Evolutionary conservation across 2,113 vertebrate genomes (phyloP).

Genomic region (Tetraodon nigroviridis): DNA sequence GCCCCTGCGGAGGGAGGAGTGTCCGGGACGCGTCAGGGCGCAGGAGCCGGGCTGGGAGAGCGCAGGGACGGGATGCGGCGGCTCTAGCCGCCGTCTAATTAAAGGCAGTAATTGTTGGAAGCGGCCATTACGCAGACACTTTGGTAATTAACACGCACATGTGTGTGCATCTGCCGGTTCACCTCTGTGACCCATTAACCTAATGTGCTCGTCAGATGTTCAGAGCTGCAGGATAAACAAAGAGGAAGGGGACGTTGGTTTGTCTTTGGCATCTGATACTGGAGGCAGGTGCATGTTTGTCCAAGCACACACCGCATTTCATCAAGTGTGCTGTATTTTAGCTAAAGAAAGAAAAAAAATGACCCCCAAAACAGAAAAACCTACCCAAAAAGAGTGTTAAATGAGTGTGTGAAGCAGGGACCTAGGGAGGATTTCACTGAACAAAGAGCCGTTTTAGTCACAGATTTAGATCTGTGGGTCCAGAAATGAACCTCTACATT

Average conservation of each 20-base stretch:
- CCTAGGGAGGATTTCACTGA: too few species aligned
- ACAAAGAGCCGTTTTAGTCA: too few species aligned
- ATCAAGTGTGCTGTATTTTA: slow-evolving; percentile 27
- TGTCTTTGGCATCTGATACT: slow-evolving; percentile 22
- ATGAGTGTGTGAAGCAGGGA: too few species aligned
- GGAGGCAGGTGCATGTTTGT: slow-evolving; percentile 4
- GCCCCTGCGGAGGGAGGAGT: slow-evolving; percentile 32
- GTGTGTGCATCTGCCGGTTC: slow-evolving; percentile 55
- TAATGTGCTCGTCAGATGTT: slow-evolving; percentile 8
- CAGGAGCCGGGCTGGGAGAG: slow-evolving; percentile 12
- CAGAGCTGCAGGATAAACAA: slow-evolving; percentile 23
- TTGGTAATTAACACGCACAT: slow-evolving; percentile 58
- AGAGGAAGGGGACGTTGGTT: slow-evolving; percentile 12
- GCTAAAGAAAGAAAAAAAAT: neutral
- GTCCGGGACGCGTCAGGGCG: slow-evolving; percentile 6
- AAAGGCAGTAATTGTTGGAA: slow-evolving; percentile 54
- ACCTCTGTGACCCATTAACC: slow-evolving; percentile 44
- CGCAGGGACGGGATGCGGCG: slow-evolving; percentile 21
- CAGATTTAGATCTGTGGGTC: too few species aligned
- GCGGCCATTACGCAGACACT: slow-evolving; percentile 43
- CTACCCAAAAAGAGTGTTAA: too few species aligned
- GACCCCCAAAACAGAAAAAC: too few species aligned
- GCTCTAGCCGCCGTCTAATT: slow-evolving; percentile 52
- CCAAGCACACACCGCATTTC: too few species aligned
- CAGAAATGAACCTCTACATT: too few species aligned